Base-by-base conservation (phyloP, 2,113 vertebrate species). In the Leuciscus idus region DNA sequence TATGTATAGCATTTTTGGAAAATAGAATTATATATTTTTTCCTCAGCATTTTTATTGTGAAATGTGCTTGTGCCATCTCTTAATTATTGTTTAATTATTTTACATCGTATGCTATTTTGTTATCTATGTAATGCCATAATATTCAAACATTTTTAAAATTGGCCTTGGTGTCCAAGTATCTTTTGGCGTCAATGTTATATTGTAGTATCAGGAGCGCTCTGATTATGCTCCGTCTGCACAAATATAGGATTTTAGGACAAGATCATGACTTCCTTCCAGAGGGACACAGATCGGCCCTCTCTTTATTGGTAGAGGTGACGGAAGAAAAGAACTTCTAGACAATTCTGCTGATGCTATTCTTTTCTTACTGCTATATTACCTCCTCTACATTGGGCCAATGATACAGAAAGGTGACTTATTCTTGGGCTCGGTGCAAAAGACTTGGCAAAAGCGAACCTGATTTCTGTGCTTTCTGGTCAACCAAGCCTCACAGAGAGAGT, bases 371-470 rank as follows among this genome's bases (percentile, higher is more conserved):
- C 81, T 75, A 89, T 83, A 85, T 81, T 79, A 82, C 85, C 89
- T 83, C 7, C 48, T 55, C 6, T 52, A 30, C 79, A 62, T 19
- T 84, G 87, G 84, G 77, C 86, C 89, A 91, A 64, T 79, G 83
- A 84, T 91, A 90, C 91, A 92, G 90, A 89, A 90, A 92, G 87
- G 92, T 90, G 89, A 91, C 89, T 84, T 86, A 84, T 66, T 82
- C 72, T 36, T 21, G 75, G 36, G 86, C 79, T 79, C 72, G 43
- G 52, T 55, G 26, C 70, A 46, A 59, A 55, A 61, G 68, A 50
- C 36, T 66, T 81, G 39, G 77, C 59, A 79, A 74, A n/a, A 33
- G 62, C 19, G 46, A 76, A 64, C 72, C 81, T 55, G 46, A 21
- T 68, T 28, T 68, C 81, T 76, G 7, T 46, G 36, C 39, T 48